A percentile compares a stretch with the other conserved stretches of the same genome.
Evolutionary conservation across 2,113 vertebrate species (phyloP).

Genomic region (Hylia prasina): DNA sequence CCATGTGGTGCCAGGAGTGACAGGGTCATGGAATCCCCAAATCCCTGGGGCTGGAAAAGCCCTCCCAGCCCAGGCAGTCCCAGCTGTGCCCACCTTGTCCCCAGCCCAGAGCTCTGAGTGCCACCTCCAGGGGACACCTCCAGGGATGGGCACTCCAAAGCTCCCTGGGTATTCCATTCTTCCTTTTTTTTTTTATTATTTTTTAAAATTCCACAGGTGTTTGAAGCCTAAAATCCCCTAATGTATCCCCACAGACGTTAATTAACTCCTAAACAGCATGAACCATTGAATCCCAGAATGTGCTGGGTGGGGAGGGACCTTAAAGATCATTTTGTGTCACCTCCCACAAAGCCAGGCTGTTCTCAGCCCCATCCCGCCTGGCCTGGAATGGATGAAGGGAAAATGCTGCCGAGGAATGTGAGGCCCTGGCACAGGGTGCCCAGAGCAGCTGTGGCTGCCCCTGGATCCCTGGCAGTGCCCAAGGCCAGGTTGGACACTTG

Average conservation of each 20-base stretch:
- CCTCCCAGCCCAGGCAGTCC: not conserved
- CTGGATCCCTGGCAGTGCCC: not conserved
- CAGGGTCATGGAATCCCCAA: not conserved
- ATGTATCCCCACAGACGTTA: not conserved
- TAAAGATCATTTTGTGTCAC: too few species aligned
- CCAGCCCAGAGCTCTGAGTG: not conserved
- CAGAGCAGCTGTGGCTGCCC: not conserved
- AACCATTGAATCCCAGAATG: not conserved
- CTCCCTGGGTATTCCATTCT: not conserved
- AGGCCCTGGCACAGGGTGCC: not conserved
- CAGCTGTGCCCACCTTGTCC: not conserved
- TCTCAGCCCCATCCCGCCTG: not conserved
- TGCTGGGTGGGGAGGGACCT: not conserved
- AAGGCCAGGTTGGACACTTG: not conserved
- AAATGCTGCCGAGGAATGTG: not conserved
- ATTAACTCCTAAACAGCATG: not conserved
- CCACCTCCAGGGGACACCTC: not conserved
- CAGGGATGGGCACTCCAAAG: not conserved
- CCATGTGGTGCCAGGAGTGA: not conserved
- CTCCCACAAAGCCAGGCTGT: fast-evolving
- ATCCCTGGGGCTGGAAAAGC: not conserved
- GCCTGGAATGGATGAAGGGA: not conserved
- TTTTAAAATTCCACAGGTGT: not conserved
- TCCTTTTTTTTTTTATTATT: not conserved
- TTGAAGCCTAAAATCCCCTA: not conserved